Evolutionary conservation across 2,888 invertebrate species (phyloP).

Genomic region (Diogma glabrata): DNA sequence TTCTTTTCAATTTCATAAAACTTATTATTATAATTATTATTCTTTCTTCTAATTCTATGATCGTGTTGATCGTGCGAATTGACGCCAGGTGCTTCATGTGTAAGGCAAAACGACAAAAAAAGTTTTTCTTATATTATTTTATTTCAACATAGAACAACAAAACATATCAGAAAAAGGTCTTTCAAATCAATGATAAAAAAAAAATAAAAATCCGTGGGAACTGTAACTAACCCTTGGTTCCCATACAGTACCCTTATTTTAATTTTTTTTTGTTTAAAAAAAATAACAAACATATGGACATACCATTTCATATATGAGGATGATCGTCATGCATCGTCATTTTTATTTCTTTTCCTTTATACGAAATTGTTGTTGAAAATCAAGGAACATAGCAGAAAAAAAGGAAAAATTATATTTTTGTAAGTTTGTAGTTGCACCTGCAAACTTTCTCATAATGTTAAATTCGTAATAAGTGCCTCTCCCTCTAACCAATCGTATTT

Average conservation of each 20-base stretch:
- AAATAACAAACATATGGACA: conserved; percentile 9
- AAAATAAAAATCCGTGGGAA: conserved; percentile 17
- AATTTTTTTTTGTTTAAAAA: neutral
- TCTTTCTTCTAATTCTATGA: conserved; percentile 4
- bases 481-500: neutral
- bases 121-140: no score
- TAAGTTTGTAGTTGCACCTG: conserved; percentile 9
- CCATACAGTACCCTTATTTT: conserved; percentile 15
- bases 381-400: conserved; percentile 3
- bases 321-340: conserved; percentile 9
- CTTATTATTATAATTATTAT: neutral
- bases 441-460: conserved; percentile 9
- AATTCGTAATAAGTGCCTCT: conserved; percentile 2
- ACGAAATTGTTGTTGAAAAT: neutral
- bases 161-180: conserved; percentile 7
- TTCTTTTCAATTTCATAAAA: neutral
- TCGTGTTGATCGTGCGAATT: conserved; percentile 11
- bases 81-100: conserved; percentile 11
- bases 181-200: no score
- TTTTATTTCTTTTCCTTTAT: no score
- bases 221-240: conserved; percentile 14
- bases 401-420: conserved; percentile 1
- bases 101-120: conserved; percentile 9
- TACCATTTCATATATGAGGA: neutral
- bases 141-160: conserved; percentile 5